Evolutionary conservation across 2,113 vertebrate species (phyloP).

Genomic region (Sinocyclocheilus rhinocerous): DNA sequence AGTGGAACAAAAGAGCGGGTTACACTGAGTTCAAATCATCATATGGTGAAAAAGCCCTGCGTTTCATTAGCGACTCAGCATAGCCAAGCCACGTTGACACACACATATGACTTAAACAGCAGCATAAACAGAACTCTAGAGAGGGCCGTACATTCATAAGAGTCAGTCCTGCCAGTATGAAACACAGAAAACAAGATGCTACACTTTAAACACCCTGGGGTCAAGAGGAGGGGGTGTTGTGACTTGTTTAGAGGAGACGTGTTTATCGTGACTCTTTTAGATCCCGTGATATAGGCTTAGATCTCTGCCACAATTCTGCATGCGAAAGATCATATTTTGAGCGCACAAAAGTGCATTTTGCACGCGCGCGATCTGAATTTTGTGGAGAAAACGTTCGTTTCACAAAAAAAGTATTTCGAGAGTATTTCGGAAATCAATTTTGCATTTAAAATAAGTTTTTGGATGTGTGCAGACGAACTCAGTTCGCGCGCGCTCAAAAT

Average conservation of each 20-base stretch:
- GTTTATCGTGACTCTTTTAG: slow-evolving; percentile 29
- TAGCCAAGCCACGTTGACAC: slow-evolving; percentile 32
- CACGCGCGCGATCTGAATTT: too few relatives aligned
- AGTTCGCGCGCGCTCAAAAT: too few relatives aligned
- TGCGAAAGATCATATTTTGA: too few relatives aligned
- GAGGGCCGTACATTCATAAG: neutral
- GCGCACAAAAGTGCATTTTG: too few relatives aligned
- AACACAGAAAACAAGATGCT: slow-evolving; percentile 10
- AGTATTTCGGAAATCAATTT: too few relatives aligned
- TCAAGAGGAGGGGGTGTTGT: neutral
- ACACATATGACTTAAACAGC: neutral
- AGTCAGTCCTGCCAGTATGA: neutral
- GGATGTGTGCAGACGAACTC: too few relatives aligned
- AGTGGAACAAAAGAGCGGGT: slow-evolving; percentile 51
- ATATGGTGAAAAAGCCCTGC: slow-evolving; percentile 40
- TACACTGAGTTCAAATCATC: slow-evolving; percentile 49
- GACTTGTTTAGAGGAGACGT: neutral
- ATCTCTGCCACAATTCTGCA: too few relatives aligned
- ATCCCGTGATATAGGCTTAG: neutral
- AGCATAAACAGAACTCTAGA: slow-evolving; percentile 26
- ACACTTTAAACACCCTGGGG: slow-evolving; percentile 12
- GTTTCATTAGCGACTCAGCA: slow-evolving; percentile 55
- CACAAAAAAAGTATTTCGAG: too few relatives aligned
- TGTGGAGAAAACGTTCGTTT: too few relatives aligned
- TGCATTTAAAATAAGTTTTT: too few relatives aligned